Evolutionary conservation across 1,140 invertebrate species (phyloP).

Genomic region (Doryteuthis pealeii): DNA sequence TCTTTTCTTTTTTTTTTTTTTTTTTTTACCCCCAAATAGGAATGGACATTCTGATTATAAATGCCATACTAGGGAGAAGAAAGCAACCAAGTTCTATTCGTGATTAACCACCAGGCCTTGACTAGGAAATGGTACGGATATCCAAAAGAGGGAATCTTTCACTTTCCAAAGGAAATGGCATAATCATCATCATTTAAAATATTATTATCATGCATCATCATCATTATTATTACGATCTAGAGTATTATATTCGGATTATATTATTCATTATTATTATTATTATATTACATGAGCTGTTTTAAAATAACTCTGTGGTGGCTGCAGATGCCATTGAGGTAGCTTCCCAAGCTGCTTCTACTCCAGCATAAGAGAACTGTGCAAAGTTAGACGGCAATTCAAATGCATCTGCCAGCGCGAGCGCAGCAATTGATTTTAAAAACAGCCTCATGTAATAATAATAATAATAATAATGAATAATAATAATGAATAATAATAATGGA

Average conservation of each 20-base stretch:
- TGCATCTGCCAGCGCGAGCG: slow-evolving; percentile 72
- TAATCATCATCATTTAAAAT: not conserved
- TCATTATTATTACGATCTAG: not conserved
- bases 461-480: no score
- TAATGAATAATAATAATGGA: no score
- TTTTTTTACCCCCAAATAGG: no score
- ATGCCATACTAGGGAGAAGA: no score
- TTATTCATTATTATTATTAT: no score
- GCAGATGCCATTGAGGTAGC: slow-evolving; percentile 54
- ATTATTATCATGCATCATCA: not conserved
- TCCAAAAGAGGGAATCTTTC: no score
- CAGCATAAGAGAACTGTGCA: slow-evolving; percentile 75
- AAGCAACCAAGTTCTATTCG: not conserved
- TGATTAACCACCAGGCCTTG: not conserved
- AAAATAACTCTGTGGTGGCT: slow-evolving; percentile 24
- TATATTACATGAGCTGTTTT: slow-evolving; percentile 1
- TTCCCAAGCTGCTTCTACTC: slow-evolving; percentile 45
- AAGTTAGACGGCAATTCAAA: slow-evolving; percentile 70
- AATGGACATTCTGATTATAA: no score
- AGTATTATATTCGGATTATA: no score
- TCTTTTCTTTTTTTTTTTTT: no score
- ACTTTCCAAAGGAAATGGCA: no score
- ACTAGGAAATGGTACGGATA: not conserved
- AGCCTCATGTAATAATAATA: no score
- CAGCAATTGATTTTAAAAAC: no score